These are phyloP conservation scores for Xestia xanthographa DNA, from an alignment of 2,888 invertebrate genomes.

Conservation along the genomic window DNA sequence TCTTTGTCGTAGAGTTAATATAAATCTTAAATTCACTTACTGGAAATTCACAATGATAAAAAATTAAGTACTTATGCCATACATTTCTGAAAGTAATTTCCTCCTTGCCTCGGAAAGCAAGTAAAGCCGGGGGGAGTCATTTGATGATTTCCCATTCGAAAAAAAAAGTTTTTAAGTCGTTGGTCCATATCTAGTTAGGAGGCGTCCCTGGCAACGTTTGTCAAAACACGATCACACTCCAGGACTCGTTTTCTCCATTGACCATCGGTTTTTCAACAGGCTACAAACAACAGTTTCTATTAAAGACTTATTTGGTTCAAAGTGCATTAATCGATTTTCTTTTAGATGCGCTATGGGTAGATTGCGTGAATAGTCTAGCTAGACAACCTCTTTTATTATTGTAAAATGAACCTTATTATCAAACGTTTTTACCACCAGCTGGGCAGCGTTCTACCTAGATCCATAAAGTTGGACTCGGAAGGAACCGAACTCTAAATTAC, in stretches of 20 bases:
- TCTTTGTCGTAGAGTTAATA: neutral
- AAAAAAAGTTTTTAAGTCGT: too few species aligned
- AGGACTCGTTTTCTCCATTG: neutral
- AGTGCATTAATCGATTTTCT: neutral
- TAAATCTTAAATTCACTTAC: neutral
- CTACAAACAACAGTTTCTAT: neutral
- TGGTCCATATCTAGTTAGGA: neutral
- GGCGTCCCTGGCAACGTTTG: neutral
- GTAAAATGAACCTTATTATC: constrained; percentile 6
- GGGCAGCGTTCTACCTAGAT: neutral
- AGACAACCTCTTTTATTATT: constrained; percentile 2
- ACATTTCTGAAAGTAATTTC: too few species aligned
- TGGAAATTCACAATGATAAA: too few species aligned
- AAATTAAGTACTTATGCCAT: too few species aligned
- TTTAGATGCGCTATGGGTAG: neutral
- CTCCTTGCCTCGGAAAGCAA: too few species aligned
- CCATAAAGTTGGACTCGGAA: constrained; percentile 50
- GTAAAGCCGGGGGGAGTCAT: too few species aligned
- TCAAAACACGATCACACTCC: neutral
- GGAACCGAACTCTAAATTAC: constrained; percentile 56
- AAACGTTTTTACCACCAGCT: constrained; percentile 21
- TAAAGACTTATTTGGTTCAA: neutral
- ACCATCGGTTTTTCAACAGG: neutral
- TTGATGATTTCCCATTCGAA: too few species aligned
- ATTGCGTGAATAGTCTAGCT: neutral